Conservation (phyloP, 2,113 vertebrate genomes). For the Rhabdomys dilectus region DNA sequence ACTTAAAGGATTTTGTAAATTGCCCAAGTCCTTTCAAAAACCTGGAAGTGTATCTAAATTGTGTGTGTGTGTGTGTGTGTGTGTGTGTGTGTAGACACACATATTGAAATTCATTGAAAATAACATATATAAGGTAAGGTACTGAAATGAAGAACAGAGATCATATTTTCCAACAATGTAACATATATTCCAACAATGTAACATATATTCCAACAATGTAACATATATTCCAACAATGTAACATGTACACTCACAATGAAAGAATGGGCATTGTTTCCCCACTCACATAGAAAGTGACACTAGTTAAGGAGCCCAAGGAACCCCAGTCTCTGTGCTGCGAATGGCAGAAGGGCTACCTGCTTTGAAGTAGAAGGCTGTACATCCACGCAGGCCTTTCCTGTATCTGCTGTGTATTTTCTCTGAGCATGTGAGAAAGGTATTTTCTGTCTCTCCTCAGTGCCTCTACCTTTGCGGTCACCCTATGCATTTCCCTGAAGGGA, state of each 20-base stretch:
- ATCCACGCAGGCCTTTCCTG: neutral
- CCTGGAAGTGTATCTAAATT: neutral
- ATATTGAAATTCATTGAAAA: constrained; percentile 6
- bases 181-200: neutral
- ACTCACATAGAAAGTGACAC: neutral
- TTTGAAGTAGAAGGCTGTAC: neutral
- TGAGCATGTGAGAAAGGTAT: neutral
- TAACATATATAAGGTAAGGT: neutral
- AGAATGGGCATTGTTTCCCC: neutral
- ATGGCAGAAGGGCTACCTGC: neutral
- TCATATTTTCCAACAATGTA: neutral
- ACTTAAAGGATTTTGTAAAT: constrained; percentile 49
- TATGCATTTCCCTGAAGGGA: neutral
- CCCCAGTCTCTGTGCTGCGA: neutral
- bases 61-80: neutral
- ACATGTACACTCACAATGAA: neutral
- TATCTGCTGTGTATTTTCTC: neutral
- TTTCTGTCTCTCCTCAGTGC: neutral
- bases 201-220: neutral
- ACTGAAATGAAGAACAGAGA: neutral
- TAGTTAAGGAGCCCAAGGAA: neutral
- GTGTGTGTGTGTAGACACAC: neutral
- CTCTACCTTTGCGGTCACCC: neutral
- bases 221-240: neutral
- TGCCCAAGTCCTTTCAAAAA: constrained; percentile 31